Evolutionary conservation across 2,888 invertebrate species (phyloP).

Genomic region (Archips crataeganus): DNA sequence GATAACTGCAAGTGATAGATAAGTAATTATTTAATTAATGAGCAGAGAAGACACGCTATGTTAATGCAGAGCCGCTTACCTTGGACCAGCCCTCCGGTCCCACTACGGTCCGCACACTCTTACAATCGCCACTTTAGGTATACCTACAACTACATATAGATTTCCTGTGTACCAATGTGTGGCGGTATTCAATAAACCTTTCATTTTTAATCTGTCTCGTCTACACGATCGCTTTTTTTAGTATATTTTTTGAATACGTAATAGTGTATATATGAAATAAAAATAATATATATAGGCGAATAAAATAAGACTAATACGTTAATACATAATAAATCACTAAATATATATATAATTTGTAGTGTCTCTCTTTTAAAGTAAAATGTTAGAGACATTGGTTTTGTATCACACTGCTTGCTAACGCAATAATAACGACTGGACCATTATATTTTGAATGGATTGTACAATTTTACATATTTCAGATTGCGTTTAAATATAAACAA

Average conservation of each 20-base stretch:
- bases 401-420: neutral
- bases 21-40: conserved; percentile 2
- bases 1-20: neutral
- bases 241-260: too few relatives aligned
- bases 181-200: neutral
- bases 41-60: conserved; percentile 45
- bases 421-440: neutral
- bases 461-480: neutral
- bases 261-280: too few relatives aligned
- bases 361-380: neutral
- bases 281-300: too few relatives aligned
- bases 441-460: neutral
- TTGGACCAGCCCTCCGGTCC: conserved; percentile 47
- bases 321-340: too few relatives aligned
- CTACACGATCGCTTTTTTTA: too few relatives aligned
- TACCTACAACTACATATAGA: neutral
- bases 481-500: neutral
- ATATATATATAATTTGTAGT: too few relatives aligned
- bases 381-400: neutral
- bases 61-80: conserved; percentile 51
- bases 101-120: conserved; percentile 6
- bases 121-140: neutral
- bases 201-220: too few relatives aligned
- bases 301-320: too few relatives aligned
- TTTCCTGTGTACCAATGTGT: too few relatives aligned